Conservation (phyloP, 2,888 invertebrate genomes). For the Hydraecia micacea region DNA sequence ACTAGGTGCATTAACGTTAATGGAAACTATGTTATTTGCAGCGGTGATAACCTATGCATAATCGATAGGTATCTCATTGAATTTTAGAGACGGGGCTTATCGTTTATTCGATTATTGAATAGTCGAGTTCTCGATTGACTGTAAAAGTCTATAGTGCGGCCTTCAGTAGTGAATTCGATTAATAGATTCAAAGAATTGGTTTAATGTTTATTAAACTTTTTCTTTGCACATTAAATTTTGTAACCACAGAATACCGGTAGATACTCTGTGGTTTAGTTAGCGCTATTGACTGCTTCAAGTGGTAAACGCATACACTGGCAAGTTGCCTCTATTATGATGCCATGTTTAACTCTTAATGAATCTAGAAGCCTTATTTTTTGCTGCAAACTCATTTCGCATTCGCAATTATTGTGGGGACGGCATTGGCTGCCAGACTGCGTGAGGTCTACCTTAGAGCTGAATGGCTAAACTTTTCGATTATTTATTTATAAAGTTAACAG, state of each 20-base stretch:
- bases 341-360: constrained; percentile 31
- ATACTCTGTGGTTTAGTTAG: background rate
- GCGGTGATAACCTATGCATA: constrained; percentile 15
- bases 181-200: background rate
- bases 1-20: constrained; percentile 15
- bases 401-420: constrained; percentile 45
- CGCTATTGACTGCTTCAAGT: constrained; percentile 24
- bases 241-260: background rate
- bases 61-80: constrained; percentile 11
- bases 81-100: background rate
- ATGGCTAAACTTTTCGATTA: constrained; percentile 29
- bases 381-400: constrained; percentile 46
- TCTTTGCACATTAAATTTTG: background rate
- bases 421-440: constrained; percentile 43
- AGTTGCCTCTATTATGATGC: constrained; percentile 27
- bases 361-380: constrained; percentile 46
- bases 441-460: constrained; percentile 48
- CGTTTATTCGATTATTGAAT: constrained; percentile 5
- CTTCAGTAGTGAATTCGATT: background rate
- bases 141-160: background rate
- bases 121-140: constrained; percentile 8
- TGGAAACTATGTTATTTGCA: constrained; percentile 24
- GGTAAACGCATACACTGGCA: constrained; percentile 28
- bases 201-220: background rate
- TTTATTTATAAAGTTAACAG: constrained; percentile 43